Conservation (phyloP, 1,140 invertebrate genomes). For the Bombus confusus region DNA sequence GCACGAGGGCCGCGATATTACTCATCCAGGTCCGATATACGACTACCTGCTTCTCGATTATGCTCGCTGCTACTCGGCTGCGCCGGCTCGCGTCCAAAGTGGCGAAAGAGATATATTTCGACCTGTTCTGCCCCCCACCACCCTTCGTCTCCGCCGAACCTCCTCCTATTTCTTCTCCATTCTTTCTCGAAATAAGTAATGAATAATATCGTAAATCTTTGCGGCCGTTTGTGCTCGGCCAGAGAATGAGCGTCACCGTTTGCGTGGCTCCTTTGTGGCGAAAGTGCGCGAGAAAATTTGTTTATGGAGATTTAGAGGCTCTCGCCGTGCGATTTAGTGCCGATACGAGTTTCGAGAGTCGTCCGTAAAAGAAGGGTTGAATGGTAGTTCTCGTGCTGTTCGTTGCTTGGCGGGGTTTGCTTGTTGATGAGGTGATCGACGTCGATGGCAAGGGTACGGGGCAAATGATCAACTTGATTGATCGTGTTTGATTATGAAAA, state of each 20-base stretch:
- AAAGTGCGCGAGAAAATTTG: constrained; percentile 49
- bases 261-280: constrained; percentile 29
- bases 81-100: constrained; percentile 58
- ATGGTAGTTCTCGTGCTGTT: not conserved
- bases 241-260: constrained; percentile 4
- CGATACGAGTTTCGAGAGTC: not conserved
- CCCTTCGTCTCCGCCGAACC: not conserved
- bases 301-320: constrained; percentile 40
- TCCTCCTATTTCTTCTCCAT: constrained; percentile 7
- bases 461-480: not conserved
- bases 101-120: constrained; percentile 60
- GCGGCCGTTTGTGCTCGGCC: not conserved
- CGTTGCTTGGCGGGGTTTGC: not conserved
- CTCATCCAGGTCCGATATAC: constrained; percentile 65
- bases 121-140: constrained; percentile 4
- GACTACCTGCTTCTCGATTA: constrained; percentile 68
- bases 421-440: not conserved
- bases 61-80: constrained; percentile 59
- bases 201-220: constrained; percentile 53
- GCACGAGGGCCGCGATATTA: constrained; percentile 59
- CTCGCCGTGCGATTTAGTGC: not conserved
- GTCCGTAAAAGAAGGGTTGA: not conserved
- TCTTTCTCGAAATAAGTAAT: constrained; percentile 55
- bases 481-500: not conserved
- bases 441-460: not conserved